phyloP scores from a whole-genome alignment of 2,113 vertebrate species.

The Mormoops blainvillei region DNA sequence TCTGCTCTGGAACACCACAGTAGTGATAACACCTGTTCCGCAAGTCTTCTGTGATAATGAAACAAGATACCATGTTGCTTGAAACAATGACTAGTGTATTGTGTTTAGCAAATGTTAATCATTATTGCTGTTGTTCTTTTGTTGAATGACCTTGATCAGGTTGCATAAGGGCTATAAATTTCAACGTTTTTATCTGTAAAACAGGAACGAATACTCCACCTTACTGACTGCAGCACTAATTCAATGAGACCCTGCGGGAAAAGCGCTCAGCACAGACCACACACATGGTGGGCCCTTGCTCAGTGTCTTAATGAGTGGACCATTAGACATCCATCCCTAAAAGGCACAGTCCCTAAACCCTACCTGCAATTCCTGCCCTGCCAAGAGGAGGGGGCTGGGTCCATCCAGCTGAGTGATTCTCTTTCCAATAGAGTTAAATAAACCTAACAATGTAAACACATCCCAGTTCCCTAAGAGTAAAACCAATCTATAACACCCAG shows the following conservation, averaged over 20 bases:
- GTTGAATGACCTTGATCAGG: not conserved
- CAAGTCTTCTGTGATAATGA: not conserved
- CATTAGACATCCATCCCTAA: not conserved
- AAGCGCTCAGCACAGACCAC: not conserved
- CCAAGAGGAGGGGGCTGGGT: not conserved
- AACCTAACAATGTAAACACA: not conserved
- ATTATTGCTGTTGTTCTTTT: not conserved
- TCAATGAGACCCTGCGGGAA: not conserved
- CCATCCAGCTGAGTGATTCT: not conserved
- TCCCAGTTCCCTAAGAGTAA: not conserved
- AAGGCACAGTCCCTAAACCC: not conserved
- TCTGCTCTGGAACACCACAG: not conserved
- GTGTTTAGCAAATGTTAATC: not conserved
- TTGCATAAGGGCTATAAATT: not conserved
- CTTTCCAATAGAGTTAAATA: not conserved
- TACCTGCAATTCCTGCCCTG: not conserved
- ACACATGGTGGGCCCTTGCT: not conserved
- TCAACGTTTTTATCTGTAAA: not conserved
- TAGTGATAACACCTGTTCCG: not conserved
- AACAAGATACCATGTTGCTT: not conserved
- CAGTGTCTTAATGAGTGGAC: not conserved
- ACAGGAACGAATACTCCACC: not conserved
- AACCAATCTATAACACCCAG: not conserved
- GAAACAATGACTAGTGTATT: fast-evolving
- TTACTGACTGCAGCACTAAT: not conserved